Percentiles rank a stretch among this genome's conserved stretches.
These are phyloP conservation scores for Dicyrtoma fusca DNA, from an alignment of 2,888 invertebrate species.

Conservation along the genomic window DNA sequence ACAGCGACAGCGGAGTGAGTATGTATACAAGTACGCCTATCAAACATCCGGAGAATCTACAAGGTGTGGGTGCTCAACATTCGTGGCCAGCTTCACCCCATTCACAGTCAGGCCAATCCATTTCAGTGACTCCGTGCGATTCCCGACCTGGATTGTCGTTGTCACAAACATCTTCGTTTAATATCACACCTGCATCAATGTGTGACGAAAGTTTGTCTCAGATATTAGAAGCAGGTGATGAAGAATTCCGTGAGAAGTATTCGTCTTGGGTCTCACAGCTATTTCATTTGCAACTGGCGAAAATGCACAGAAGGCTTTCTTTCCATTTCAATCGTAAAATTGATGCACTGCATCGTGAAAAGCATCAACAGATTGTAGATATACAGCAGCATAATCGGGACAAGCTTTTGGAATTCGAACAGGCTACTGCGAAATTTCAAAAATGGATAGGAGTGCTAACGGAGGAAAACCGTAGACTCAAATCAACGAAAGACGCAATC, in stretches of 20 bases:
- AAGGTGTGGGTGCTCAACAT: not conserved
- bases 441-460: conserved; percentile 15
- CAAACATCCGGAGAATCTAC: not conserved
- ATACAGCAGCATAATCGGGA: not conserved
- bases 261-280: conserved; percentile 38
- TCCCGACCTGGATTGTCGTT: not conserved
- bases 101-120: not conserved
- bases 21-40: conserved; percentile 26
- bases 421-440: conserved; percentile 18
- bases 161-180: not conserved
- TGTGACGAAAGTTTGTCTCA: conserved; percentile 28
- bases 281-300: conserved; percentile 37
- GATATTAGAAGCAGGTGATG: conserved; percentile 33
- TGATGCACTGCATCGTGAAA: not conserved
- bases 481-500: conserved; percentile 19
- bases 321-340: conserved; percentile 20
- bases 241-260: conserved; percentile 39
- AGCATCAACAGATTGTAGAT: conserved; percentile 15
- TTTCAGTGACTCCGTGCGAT: not conserved
- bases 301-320: conserved; percentile 32
- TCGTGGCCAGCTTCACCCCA: not conserved
- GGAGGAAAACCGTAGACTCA: conserved; percentile 31
- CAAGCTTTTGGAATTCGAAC: conserved; percentile 25
- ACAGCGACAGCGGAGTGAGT: conserved; percentile 25
- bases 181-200: not conserved